These are phyloP conservation scores for Masnerella sp. DNA, from an alignment of 2,888 invertebrate species.

Conservation along the genomic window DNA sequence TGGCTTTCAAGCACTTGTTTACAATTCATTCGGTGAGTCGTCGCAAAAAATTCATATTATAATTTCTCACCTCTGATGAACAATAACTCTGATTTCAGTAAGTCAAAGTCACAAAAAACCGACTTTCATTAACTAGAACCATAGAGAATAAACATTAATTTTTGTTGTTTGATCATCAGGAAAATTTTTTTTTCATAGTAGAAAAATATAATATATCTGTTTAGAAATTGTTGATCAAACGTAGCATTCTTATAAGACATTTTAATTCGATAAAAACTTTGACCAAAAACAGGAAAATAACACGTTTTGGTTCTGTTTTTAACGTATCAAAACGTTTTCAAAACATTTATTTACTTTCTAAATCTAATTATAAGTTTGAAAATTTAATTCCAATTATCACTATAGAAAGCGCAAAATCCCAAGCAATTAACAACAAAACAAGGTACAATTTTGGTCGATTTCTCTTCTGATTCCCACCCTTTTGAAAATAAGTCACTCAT, in stretches of 20 bases:
- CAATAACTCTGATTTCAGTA: no score
- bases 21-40: slow-evolving; percentile 1
- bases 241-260: no score
- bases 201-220: no score
- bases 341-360: slow-evolving; percentile 32
- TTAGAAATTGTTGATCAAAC: no score
- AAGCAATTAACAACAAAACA: slow-evolving; percentile 20
- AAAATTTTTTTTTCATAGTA: no score
- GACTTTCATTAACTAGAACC: no score
- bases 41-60: slow-evolving; percentile 5
- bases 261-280: no score
- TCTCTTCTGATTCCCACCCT: slow-evolving; percentile 40
- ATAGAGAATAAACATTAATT: no score
- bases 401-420: slow-evolving; percentile 18
- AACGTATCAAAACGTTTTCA: slow-evolving; percentile 28
- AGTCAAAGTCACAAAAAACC: no score
- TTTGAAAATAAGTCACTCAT: slow-evolving; percentile 7
- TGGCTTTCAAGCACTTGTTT: slow-evolving; percentile 15
- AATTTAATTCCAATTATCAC: slow-evolving; percentile 28
- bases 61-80: slow-evolving; percentile 4
- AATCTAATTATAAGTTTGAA: slow-evolving; percentile 19
- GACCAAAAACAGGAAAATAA: no score
- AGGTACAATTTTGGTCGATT: slow-evolving; percentile 33
- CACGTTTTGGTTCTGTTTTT: no score
- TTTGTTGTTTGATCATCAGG: no score